Evolutionary conservation across 2,113 vertebrate genomes (phyloP).

Genomic region (Recurvirostra avosetta): DNA sequence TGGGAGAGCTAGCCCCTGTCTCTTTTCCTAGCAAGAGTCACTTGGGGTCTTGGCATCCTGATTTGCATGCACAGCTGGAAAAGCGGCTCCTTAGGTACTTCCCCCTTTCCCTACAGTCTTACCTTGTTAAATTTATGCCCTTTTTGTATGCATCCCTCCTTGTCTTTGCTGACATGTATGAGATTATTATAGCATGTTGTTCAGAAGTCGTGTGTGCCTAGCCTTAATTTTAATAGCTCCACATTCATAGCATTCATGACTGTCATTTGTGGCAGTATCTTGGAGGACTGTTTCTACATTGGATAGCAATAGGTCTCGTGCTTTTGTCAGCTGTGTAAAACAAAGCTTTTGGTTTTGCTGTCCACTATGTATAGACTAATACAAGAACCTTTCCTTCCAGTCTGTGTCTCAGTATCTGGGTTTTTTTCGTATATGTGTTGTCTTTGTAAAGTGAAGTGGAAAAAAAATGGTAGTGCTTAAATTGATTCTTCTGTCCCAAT

Average conservation of each 20-base stretch:
- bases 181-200: neutral
- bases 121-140: neutral
- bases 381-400: neutral
- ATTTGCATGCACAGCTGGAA: neutral
- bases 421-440: neutral
- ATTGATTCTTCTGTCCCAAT: neutral
- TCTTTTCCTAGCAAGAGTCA: neutral
- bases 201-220: neutral
- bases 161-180: neutral
- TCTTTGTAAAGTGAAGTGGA: neutral
- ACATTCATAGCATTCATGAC: neutral
- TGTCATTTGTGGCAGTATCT: neutral
- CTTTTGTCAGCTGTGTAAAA: neutral
- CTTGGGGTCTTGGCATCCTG: neutral
- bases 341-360: neutral
- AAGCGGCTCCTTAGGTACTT: neutral
- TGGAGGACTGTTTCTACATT: neutral
- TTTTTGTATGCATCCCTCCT: neutral
- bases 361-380: neutral
- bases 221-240: neutral
- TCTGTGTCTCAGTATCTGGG: neutral
- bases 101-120: neutral
- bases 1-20: neutral
- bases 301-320: neutral
- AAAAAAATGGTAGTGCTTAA: neutral